A percentile compares a stretch with the other conserved stretches of the same genome.
Conservation (phyloP, 2,888 invertebrate genomes). For the Mellilla xanthometata region DNA sequence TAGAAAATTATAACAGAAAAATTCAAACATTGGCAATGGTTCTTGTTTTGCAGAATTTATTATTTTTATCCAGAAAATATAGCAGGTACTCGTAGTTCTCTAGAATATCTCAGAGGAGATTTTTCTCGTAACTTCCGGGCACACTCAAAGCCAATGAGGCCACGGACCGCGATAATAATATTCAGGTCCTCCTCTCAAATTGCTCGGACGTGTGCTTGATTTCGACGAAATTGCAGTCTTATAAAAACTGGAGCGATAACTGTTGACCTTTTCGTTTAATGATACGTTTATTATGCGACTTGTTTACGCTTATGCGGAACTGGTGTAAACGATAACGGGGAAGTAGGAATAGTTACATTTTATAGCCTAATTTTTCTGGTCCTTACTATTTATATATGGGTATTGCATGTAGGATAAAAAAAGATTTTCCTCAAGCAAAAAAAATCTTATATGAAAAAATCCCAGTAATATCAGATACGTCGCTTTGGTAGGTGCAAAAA, state of each 20-base stretch:
- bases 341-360: slow-evolving; percentile 23
- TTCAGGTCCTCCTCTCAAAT: slow-evolving; percentile 60
- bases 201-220: slow-evolving; percentile 60
- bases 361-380: slow-evolving; percentile 1
- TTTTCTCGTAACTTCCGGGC: slow-evolving; percentile 50
- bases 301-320: slow-evolving; percentile 28
- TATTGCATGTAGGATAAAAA: not conserved
- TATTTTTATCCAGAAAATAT: no score
- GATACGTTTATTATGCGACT: slow-evolving; percentile 37
- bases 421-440: no score
- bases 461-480: not conserved
- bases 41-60: no score
- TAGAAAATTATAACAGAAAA: no score
- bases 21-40: no score
- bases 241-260: slow-evolving; percentile 53
- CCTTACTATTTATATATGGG: slow-evolving; percentile 3
- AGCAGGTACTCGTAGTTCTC: not conserved
- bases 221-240: slow-evolving; percentile 51
- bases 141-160: slow-evolving; percentile 49
- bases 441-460: not conserved
- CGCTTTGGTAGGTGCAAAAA: not conserved
- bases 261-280: slow-evolving; percentile 55
- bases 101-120: slow-evolving; percentile 49
- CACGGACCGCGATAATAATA: slow-evolving; percentile 54
- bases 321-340: slow-evolving; percentile 30